Evolutionary conservation across 2,113 vertebrate species (phyloP), one percentile per base, ranked within the genome.

Genomic region (Eulacestoma nigropectus): DNA sequence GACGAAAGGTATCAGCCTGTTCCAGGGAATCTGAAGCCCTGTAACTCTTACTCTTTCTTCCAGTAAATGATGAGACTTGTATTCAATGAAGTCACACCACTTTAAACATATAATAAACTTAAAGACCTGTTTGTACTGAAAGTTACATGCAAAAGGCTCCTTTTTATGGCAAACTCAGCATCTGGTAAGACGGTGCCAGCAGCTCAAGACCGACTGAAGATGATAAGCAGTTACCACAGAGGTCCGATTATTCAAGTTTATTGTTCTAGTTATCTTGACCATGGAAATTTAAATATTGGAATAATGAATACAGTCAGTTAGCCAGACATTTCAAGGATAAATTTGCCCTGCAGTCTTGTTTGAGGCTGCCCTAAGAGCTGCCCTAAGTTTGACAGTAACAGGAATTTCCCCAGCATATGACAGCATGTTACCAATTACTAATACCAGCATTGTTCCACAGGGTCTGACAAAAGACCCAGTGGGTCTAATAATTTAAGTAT

Each of bases 361-460:
- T 56, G 60, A 81, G 76, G 76, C 59, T 81, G 60, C 64, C 56
- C 64, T 33, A 56, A 74, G 62, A 73, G 76, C 59, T 81, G 60
- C 64, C 56, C 64, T 33, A 56, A 74, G 62, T 91, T 56, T 89
- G 74, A 78, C 12, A 33, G 64, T 23, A 93, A 91, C 63, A 88
- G 84, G 77, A 82, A 81, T 77, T 83, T 80, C 76, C 67, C 37
- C 5, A 82, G 63, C 42, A 20, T 11, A 46, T n/a, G 56, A 93
- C 87, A 96, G 91, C 81, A n/a, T 56, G 87, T 70, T 90, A 89
- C 80, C 89, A 88, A 84, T 91, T 93, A 93, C 84, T 90, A 95
- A 82, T 27, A 95, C 67, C 72, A 95, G 88, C 87, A 87, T 37
- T 46, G 11, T 72, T 89, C 84, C 78, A 47, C 79, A 29, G 86